Conservation (phyloP, 2,888 invertebrate genomes). For the Muschampia plurimacula region DNA sequence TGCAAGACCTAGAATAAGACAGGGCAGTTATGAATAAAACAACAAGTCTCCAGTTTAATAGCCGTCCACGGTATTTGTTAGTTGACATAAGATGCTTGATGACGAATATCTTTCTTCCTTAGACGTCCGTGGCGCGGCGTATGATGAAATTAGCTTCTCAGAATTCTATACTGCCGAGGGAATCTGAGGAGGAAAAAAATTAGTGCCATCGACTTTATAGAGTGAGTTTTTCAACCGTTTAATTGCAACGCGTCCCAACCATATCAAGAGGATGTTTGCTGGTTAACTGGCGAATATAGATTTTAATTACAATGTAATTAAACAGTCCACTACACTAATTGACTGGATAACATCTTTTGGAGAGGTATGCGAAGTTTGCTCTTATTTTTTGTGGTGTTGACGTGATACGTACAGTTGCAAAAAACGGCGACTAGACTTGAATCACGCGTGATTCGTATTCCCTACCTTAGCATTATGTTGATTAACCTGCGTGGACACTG, state of each 20-base stretch:
- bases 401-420: conserved; percentile 45
- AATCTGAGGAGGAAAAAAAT: conserved; percentile 63
- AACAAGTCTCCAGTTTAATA: conserved; percentile 31
- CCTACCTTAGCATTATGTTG: conserved; percentile 52
- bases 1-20: conserved; percentile 29
- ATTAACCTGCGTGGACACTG: conserved; percentile 58
- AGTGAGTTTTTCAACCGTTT: conserved; percentile 64
- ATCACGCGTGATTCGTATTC: conserved; percentile 39
- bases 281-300: conserved; percentile 65
- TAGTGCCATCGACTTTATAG: conserved; percentile 64
- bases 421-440: conserved; percentile 47
- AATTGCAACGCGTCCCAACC: conserved; percentile 60
- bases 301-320: conserved; percentile 73
- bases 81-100: conserved; percentile 51
- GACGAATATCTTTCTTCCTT: conserved; percentile 62
- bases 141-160: conserved; percentile 66
- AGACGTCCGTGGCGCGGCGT: conserved; percentile 45
- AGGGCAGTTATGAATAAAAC: conserved; percentile 38
- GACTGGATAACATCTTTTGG: conserved; percentile 65
- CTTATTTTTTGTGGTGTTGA: conserved; percentile 56
- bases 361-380: conserved; percentile 52
- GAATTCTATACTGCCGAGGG: conserved; percentile 58
- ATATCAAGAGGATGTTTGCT: conserved; percentile 62
- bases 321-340: conserved; percentile 67
- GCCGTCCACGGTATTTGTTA: conserved; percentile 28